Conservation (phyloP, 1,140 invertebrate genomes). For the Gerris buenoi region DNA sequence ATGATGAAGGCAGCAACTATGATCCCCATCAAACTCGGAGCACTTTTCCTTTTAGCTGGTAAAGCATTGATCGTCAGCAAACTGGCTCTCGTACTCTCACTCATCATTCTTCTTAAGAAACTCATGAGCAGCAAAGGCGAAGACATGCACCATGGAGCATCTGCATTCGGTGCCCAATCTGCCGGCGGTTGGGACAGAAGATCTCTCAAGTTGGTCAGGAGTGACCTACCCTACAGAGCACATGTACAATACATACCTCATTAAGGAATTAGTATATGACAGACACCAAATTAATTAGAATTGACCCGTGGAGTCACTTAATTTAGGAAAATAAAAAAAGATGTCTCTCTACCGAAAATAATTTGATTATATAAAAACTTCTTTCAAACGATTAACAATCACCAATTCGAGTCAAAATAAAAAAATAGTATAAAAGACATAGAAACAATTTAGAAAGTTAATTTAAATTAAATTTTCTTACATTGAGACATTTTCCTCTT, state of each 20-base stretch:
- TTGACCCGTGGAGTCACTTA: too few species aligned
- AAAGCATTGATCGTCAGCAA: constrained; percentile 57
- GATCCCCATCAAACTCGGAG: constrained; percentile 54
- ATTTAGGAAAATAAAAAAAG: too few species aligned
- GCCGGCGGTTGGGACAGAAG: constrained; percentile 36
- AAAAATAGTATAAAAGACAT: too few species aligned
- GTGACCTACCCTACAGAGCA: constrained; percentile 52
- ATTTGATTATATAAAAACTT: too few species aligned
- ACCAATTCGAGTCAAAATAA: too few species aligned
- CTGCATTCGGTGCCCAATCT: constrained; percentile 12
- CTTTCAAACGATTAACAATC: too few species aligned
- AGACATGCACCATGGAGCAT: constrained; percentile 27
- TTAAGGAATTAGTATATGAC: too few species aligned
- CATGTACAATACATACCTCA: constrained; percentile 38
- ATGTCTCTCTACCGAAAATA: too few species aligned
- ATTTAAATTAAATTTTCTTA: too few species aligned
- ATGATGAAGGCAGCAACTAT: constrained; percentile 49
- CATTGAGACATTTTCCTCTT: too few species aligned
- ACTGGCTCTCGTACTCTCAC: constrained; percentile 58
- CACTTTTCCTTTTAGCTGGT: constrained; percentile 53
- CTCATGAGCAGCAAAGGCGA: constrained; percentile 34
- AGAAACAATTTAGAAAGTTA: too few species aligned
- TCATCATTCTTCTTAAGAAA: constrained; percentile 60
- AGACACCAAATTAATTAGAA: too few species aligned
- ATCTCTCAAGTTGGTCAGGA: constrained; percentile 44